Conservation (phyloP, 2,888 invertebrate genomes). For the Acanthopleura granulata region DNA sequence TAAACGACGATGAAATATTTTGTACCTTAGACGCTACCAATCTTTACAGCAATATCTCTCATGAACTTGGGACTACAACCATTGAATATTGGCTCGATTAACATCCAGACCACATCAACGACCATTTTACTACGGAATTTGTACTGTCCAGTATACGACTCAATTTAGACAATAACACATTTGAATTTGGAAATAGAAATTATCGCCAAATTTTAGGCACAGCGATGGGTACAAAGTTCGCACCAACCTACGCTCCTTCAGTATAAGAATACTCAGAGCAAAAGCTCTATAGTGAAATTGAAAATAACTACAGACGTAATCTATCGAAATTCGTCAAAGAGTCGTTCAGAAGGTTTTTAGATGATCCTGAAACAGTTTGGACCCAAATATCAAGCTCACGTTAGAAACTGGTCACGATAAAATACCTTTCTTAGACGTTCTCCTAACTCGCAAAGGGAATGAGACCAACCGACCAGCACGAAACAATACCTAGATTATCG, state of each 20-base stretch:
- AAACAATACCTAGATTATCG: no score
- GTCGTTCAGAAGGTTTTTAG: no score
- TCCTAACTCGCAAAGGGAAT: not conserved
- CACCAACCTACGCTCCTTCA: no score
- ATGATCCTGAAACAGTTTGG: conserved; percentile 28
- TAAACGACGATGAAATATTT: no score
- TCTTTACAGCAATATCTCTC: conserved; percentile 27
- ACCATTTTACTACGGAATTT: conserved; percentile 20
- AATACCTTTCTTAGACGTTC: no score
- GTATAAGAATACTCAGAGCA: no score
- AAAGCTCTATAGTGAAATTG: no score
- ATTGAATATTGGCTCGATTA: conserved; percentile 25
- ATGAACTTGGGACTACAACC: conserved; percentile 22
- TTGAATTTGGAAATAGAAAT: no score
- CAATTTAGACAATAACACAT: conserved; percentile 28
- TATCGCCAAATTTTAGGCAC: no score
- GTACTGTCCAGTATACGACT: conserved; percentile 22
- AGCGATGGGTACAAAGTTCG: no score
- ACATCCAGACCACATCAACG: not conserved
- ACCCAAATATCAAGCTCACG: conserved; percentile 23
- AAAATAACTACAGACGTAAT: conserved; percentile 14
- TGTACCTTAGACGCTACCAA: conserved; percentile 24
- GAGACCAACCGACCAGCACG: conserved; percentile 23
- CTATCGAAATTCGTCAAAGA: conserved; percentile 8
- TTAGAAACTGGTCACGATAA: no score